Evolutionary conservation across 2,888 invertebrate species (phyloP).

Genomic region (Folsomia candida): DNA sequence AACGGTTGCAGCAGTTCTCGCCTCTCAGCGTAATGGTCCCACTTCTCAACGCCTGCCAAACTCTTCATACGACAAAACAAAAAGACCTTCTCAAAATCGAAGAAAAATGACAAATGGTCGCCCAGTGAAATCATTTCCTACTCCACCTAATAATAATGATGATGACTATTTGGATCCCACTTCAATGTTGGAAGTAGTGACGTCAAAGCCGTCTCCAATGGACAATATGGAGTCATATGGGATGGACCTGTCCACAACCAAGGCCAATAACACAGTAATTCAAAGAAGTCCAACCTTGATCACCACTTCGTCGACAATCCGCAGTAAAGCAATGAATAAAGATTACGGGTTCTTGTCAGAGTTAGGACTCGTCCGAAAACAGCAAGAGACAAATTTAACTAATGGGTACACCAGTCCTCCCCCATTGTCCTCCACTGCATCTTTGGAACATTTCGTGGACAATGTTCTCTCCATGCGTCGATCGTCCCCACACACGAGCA

Average conservation of each 20-base stretch:
- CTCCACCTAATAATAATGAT: constrained; percentile 18
- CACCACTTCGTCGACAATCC: constrained; percentile 22
- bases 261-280: neutral
- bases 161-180: constrained; percentile 47
- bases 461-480: constrained; percentile 30
- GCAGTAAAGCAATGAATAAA: constrained; percentile 36
- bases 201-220: constrained; percentile 24
- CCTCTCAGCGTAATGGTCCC: constrained; percentile 40
- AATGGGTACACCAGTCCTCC: constrained; percentile 19
- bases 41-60: neutral
- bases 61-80: constrained; percentile 12
- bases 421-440: constrained; percentile 22
- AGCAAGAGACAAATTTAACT: neutral
- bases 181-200: constrained; percentile 44
- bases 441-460: constrained; percentile 38
- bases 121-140: constrained; percentile 8
- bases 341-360: constrained; percentile 31
- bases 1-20: constrained; percentile 48
- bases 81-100: constrained; percentile 18
- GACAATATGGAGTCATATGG: constrained; percentile 25
- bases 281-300: constrained; percentile 13
- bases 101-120: constrained; percentile 5
- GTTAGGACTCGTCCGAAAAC: constrained; percentile 28
- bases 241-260: constrained; percentile 35
- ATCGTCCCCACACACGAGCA: constrained; percentile 14